phyloP scores from a whole-genome alignment of 2,888 invertebrate species.

The Drepanosiphum platanoidis region DNA sequence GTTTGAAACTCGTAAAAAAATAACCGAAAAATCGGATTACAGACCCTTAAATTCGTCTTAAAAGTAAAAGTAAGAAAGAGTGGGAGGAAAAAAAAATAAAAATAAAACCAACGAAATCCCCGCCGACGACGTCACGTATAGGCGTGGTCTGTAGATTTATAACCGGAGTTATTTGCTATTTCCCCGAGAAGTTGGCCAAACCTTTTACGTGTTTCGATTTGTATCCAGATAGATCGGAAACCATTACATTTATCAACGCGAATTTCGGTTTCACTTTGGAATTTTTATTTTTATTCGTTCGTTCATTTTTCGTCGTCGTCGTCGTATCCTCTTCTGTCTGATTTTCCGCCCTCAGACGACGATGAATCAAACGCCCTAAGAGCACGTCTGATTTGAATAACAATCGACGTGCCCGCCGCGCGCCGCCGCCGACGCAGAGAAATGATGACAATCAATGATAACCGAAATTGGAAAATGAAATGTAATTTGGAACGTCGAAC shows the following conservation, averaged over 20 bases:
- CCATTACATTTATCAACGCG: conserved; percentile 55
- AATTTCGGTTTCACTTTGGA: conserved; percentile 40
- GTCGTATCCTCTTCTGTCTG: not conserved
- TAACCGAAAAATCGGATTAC: conserved; percentile 50
- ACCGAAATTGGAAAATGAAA: conserved; percentile 58
- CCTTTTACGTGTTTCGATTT: conserved; percentile 60
- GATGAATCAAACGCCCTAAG: conserved; percentile 46
- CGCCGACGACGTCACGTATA: conserved; percentile 17
- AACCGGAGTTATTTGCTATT: conserved; percentile 37
- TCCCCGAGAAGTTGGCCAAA: conserved; percentile 51
- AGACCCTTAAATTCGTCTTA: conserved; percentile 57
- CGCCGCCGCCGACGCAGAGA: not conserved
- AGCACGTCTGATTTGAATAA: conserved; percentile 53
- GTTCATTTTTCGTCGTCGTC: conserved; percentile 22
- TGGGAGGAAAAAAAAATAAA: conserved; percentile 5
- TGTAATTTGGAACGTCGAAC: conserved; percentile 38
- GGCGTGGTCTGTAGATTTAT: conserved; percentile 51
- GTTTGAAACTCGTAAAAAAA: conserved; percentile 9
- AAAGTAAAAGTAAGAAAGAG: conserved; percentile 28
- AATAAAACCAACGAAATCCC: not conserved
- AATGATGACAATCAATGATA: conserved; percentile 57
- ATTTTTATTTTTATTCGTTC: conserved; percentile 16
- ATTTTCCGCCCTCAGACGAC: conserved; percentile 1
- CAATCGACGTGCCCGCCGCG: not conserved
- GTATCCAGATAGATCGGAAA: conserved; percentile 56